Base-by-base conservation (phyloP, 2,113 vertebrate genomes). In the Morone chrysops region DNA sequence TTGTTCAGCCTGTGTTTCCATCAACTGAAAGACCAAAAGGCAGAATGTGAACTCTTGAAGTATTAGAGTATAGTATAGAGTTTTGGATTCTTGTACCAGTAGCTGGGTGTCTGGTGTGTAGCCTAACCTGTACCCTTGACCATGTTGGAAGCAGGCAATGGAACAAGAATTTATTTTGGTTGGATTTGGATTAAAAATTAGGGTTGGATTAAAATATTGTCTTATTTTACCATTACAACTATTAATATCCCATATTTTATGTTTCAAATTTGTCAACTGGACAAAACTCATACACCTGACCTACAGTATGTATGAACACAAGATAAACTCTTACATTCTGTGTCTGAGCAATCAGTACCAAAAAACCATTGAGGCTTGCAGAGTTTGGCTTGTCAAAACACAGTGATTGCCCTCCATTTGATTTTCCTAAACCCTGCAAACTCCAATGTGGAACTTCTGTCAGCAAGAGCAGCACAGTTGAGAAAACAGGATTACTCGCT, bases 401-500 rank as follows among this genome's bases (percentile, higher is more conserved):
- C 48, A 56, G 79, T 86, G 82, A 92, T 86, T 91, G 87, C 71
- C 75, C 87, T 70, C 61, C 70, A 80, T 89, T 92, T 76, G 31
- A 89, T 89, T 93, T 89, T 82, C 83, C 87, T 88, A 78, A 91
- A 89, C 78, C 71, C 36, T 70, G 81, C 77, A 91, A 92, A 86
- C 75, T 79, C 84, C 79, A 77, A 11, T 54, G 82, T 80, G 78
- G 83, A 91, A 88, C 88, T 80, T 70, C 78, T 84, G 90, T 81
- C 85, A 82, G 63, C 53, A 12, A 80, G 82, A 88, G 66, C 53
- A 18, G 89, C 76, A 61, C 85, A 2, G 75, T 91, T 87, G 85
- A 80, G 78, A 80, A 92, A 94, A 93, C 91, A 93, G 83, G 89
- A 94, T 95, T 91, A 92, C 74, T 93, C 31, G 31, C 87, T 81